Base-by-base conservation (phyloP, 2,888 invertebrate genomes). In the Plusia festucae region DNA sequence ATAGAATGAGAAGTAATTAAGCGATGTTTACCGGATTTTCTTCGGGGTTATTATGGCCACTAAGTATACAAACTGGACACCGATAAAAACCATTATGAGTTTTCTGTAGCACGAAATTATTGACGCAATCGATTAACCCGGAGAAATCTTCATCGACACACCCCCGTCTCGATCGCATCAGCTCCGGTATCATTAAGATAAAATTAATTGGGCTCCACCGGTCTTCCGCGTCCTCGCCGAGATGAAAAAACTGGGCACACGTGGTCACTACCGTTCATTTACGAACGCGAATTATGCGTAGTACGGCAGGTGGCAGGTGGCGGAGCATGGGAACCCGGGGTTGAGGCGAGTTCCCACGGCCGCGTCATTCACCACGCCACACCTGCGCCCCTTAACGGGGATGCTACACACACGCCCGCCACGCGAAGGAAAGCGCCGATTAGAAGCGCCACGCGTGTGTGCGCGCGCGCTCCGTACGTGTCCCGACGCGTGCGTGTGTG, bases 181-280 rank as follows among this genome's bases (percentile, higher is more conserved):
- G 68, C 72, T 68, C 74, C 77, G 70, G 73, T 79, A 82, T 89
- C 88, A 91, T 92, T 91, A 92, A 91, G 92, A 90, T 90, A 91
- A 91, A 91, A 91, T 93, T 93, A 93, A 93, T 93, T 90, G 90
- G 88, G 68, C 78, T 82, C 90, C 91, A 90, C 91, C 90, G 91
- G 92, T 92, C 93, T 95, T 94, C 94, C 94, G 94, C 91, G 90
- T 92, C 87, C 81, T 81, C 82, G 84, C 74, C 59, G 85, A 88
- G 87, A 89, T 82, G 71, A 92, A 93, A 93, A 91, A 91, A 91
- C 85, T 84, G 86, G 84, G 86, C 89, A 92, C 94, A 95, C 95
- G 95, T 95, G 95, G 94, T 93, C 94, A 95, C 93, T 94, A 95
- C 95, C 94, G 94, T 94, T 94, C 94, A 93, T 93, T 94, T 94